Base-by-base conservation (phyloP, 2,888 invertebrate genomes). In the Ommatoiulus sabulosus region DNA sequence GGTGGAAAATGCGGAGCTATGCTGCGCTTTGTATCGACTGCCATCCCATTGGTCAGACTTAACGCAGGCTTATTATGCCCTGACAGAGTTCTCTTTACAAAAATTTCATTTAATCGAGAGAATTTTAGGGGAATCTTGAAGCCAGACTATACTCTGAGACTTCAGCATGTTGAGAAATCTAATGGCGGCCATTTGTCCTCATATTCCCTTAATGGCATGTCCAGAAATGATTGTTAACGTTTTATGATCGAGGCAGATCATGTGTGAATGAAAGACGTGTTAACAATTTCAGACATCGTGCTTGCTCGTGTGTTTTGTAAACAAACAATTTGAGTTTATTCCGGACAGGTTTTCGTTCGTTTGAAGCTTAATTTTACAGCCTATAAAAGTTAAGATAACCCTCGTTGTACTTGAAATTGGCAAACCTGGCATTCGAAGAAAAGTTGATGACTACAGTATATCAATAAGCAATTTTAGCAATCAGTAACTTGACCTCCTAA, bases 41-140 rank as follows among this genome's bases (percentile, higher is more conserved):
- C 20, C 72, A 24, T 72, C 4, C 72, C 72, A 24, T 72, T 8
- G 24, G 72, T 10, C 10, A 72, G 24, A n/a, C 24, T 72, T 72
- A 72, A 72, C 24, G 24, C 72, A 72, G 72, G 72, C 72, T 72
- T 72, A 72, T 72, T 72, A 72, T 72, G 35, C 35, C 35, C 6
- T 20, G n/a, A 24, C 72, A 7, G 72, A 72, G 1, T 24, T 24
- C 24, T 72, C 72, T 35, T 35, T 72, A 17, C 72, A n/a, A 4
- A 72, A 72, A 72, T 24, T 24, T 24, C 72, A 24, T 72, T 24
- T 72, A n/a, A 24, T 24, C 72, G 20, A 72, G 72, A 24, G 57
- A 15, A 15, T 72, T 72, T 72, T 24, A 24, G 35, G n/a, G 17
- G 57, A n/a, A 57, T 57, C n/a, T 57, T 57, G 57, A n/a, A n/a